phyloP scores from a whole-genome alignment of 2,797 vertebrate species.

The Clarias pachynema region DNA sequence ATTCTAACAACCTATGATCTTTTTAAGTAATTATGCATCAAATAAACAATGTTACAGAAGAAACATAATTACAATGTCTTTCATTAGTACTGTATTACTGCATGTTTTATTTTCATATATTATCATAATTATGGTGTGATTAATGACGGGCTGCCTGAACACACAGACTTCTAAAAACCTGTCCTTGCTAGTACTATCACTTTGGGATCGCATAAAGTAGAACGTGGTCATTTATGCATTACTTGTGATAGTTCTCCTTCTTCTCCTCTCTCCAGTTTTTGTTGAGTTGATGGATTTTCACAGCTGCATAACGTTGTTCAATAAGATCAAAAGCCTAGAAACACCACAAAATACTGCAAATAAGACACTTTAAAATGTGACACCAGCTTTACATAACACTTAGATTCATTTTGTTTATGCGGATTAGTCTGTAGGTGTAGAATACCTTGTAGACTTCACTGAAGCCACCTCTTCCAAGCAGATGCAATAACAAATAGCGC shows the following conservation, averaged over 20 bases:
- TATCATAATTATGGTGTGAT: background rate
- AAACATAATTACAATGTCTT: background rate
- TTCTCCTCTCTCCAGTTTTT: constrained; percentile 99
- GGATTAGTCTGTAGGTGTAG: background rate
- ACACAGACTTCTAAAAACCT: background rate
- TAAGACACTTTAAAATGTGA: background rate
- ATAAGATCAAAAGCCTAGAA: constrained; percentile 95
- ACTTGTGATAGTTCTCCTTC: constrained; percentile 99
- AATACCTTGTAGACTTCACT: constrained; percentile 97
- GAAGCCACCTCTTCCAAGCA: constrained; percentile 96
- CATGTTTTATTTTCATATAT: background rate
- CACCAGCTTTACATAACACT: background rate
- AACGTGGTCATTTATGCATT: constrained; percentile 54
- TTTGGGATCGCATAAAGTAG: background rate
- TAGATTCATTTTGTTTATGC: background rate
- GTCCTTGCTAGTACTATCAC: background rate
- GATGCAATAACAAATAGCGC: constrained; percentile 93
- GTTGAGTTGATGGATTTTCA: constrained; percentile 99
- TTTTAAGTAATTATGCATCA: background rate
- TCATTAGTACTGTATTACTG: background rate
- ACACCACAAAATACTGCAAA: background rate
- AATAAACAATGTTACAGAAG: background rate
- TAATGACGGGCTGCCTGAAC: background rate
- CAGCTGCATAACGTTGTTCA: constrained; percentile 97
- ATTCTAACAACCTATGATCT: background rate